Evolutionary conservation across 2,797 vertebrate genomes (phyloP), one percentile per base, ranked within the genome.

Genomic region (Tragopan temminckii): DNA sequence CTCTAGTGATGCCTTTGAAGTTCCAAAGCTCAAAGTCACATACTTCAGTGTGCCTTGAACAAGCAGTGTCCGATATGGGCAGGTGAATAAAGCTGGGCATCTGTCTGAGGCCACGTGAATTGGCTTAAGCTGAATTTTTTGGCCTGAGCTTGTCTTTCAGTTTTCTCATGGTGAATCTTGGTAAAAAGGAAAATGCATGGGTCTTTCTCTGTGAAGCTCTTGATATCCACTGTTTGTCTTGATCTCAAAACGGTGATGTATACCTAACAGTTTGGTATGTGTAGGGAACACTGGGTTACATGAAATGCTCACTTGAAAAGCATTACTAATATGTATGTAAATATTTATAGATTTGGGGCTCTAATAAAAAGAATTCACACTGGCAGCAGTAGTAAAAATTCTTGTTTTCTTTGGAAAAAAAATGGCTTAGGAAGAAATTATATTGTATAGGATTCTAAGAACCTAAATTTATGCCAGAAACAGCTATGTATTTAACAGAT

Each of bases 1-100:
- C 71, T 87, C 53, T 82, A 58, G 52, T 35, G n/a, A 14, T 57
- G 75, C 64, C 43, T 92, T 95, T 90, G 81, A 94, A 71, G 20
- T 82, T 85, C 81, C 85, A 75, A 90, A 89, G 40, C 19, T 29
- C 52, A 13, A 9, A 90, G 40, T 72, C 16, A 36, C 7, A 52
- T 84, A 61, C 86, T 93, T 85, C n/a, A 6, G 57, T 27, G 61
- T 67, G 75, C 36, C 71, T 79, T 80, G 63, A 81, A 57, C 16
- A 48, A 81, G 71, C 63, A 52, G 23, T 2, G 9, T 72, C 45
- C 0, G 7, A 13, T 69, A 72, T 0, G 3, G 63, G 21, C 58
- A 79, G 31, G 70, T 80, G 64, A 48, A 68, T 85, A 77, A 85
- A 68, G 31, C 53, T 5, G 12, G 3, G 23, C 1, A 0, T 31